These are phyloP conservation scores for Scomber colias DNA, from an alignment of 2,113 vertebrate genomes.

Conservation along the genomic window DNA sequence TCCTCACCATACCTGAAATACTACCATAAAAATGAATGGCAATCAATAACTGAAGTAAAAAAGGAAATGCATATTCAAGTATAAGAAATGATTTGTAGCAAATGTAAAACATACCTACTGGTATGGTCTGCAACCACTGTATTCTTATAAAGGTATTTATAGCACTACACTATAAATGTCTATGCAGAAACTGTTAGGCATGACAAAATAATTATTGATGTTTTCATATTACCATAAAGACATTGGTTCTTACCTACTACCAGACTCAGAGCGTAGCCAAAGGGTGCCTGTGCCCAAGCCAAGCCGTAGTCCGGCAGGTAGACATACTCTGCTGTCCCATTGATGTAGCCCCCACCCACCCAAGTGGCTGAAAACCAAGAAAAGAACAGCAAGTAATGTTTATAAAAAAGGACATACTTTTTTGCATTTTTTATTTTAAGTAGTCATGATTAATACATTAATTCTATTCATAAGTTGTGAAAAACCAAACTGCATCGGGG, in stretches of 20 bases:
- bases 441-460: too few species aligned
- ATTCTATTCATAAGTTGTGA: too few species aligned
- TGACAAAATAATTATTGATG: background rate
- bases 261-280: conserved; percentile 96
- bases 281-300: conserved; percentile 98
- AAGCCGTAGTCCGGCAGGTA: conserved; percentile 93
- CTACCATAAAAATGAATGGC: background rate
- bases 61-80: background rate
- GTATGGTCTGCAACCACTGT: too few species aligned
- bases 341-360: conserved; percentile 99
- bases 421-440: too few species aligned
- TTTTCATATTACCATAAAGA: background rate
- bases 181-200: too few species aligned
- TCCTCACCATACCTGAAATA: too few species aligned
- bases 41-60: background rate
- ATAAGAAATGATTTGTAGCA: background rate
- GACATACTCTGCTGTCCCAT: conserved; percentile 97
- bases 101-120: too few species aligned
- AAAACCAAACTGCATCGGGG: too few species aligned
- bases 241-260: conserved; percentile 88
- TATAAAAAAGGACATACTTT: too few species aligned
- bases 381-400: too few species aligned
- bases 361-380: conserved; percentile 89
- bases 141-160: too few species aligned
- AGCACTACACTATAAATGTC: too few species aligned